Conservation (phyloP, 1,140 invertebrate species). For the Holotrichia oblita region DNA sequence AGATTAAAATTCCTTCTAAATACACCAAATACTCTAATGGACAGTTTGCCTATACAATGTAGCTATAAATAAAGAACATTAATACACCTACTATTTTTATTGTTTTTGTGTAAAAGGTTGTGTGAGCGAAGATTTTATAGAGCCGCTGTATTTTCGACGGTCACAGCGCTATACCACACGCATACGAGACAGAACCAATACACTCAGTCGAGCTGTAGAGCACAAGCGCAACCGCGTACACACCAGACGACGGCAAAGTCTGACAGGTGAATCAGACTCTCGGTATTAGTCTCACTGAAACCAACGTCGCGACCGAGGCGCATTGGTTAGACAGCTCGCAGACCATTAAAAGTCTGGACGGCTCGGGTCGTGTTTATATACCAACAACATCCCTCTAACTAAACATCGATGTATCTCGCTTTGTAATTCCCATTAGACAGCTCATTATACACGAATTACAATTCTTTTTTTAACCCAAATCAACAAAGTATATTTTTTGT, state of each 20-base stretch:
- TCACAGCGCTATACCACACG: not conserved
- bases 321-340: conserved; percentile 17
- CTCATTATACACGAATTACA: not conserved
- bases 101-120: too few species aligned
- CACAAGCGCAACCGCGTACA: not conserved
- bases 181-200: not conserved
- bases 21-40: too few species aligned
- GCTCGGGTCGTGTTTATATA: conserved; percentile 26
- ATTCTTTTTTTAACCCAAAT: not conserved
- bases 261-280: conserved; percentile 36
- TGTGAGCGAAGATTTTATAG: too few species aligned
- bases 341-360: conserved; percentile 35
- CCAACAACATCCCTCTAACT: not conserved
- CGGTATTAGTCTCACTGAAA: conserved; percentile 16
- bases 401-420: too few species aligned
- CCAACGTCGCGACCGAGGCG: conserved; percentile 26
- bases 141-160: not conserved
- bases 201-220: conserved; percentile 23
- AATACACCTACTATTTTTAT: too few species aligned
- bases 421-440: not conserved
- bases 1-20: too few species aligned
- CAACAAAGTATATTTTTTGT: not conserved
- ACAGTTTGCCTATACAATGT: too few species aligned
- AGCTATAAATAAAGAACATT: too few species aligned
- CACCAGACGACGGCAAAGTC: not conserved